Evolutionary conservation across 1,140 invertebrate species (phyloP), one percentile per base, ranked within the genome.

Genomic region (Aphelinus certus): DNA sequence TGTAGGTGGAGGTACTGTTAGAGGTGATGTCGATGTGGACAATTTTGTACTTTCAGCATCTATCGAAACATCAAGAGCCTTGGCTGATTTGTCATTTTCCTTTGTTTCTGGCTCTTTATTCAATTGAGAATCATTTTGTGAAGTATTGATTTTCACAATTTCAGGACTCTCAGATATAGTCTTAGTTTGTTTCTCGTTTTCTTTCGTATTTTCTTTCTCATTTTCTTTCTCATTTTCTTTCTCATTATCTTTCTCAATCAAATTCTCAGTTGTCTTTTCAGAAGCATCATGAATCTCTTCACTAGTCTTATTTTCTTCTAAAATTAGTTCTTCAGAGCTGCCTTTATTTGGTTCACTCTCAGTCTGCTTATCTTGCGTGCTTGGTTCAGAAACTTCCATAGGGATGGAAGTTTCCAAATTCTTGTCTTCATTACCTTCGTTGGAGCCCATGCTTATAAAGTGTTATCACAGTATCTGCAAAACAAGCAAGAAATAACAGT

Each of bases 71-170:
- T 53, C 51, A 0, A 0, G 26, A 26, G 26, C 26, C 26, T 26
- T 26, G 26, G 26, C 26, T 26, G 26, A 26, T 26, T 26, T 26
- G 51, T 53, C 9, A 53, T 53, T 9, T 9, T 9, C 51, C 51
- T 53, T 4, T 6, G 4, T 53, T 6, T 53, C 9, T 53, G 51
- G 51, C 9, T 53, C 51, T 6, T 6, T 53, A 53, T 53, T 9
- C 51, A 53, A 26, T 26, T 26, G 26, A 72, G 5, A 70, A 46
- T 71, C 63, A 1, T 58, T 56, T 62, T 72, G 51, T 56, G 72
- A 46, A 43, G 48, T 75, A 75, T 78, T 66, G 48, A 45, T 71
- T 74, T 80, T 58, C 7, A 46, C n/a, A 57, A 68, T 48, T 55
- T 80, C 58, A 63, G 42, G 66, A 65, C 51, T 65, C 72, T 26